phyloP scores from a whole-genome alignment of 1,140 invertebrate genomes.

The Antheraea mylitta region DNA sequence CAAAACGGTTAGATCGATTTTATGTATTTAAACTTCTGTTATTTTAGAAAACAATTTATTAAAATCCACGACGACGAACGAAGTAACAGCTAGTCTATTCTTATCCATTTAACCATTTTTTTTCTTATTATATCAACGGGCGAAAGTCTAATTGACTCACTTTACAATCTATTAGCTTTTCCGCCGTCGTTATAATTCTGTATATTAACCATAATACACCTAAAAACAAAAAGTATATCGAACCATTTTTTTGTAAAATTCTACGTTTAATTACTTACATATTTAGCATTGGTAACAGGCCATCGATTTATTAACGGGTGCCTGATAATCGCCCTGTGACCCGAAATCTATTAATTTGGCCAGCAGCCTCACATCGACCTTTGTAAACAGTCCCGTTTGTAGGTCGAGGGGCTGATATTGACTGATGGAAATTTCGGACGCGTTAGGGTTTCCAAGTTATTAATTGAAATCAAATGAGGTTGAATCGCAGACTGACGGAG shows the following conservation, averaged over 20 bases:
- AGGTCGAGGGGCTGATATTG: conserved; percentile 39
- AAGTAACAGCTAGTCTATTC: too few species aligned
- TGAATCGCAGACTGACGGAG: neutral
- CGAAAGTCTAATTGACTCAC: too few species aligned
- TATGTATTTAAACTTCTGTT: too few species aligned
- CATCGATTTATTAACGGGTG: conserved; percentile 32
- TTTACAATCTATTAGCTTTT: too few species aligned
- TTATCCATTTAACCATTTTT: too few species aligned
- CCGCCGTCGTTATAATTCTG: neutral
- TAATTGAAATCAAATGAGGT: neutral
- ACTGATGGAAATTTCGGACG: conserved; percentile 35
- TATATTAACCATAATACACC: neutral
- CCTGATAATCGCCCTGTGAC: conserved; percentile 25
- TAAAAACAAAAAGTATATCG: neutral
- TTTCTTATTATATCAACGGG: too few species aligned
- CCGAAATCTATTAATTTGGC: conserved; percentile 47
- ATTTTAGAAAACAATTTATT: too few species aligned
- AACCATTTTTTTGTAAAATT: neutral
- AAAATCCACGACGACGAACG: too few species aligned
- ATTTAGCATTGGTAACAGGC: conserved; percentile 6
- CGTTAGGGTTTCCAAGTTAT: conserved; percentile 15
- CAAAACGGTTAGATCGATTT: too few species aligned
- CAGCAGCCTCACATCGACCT: conserved; percentile 36
- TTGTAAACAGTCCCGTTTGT: conserved; percentile 45
- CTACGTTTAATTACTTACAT: neutral